Percentiles rank a stretch among this genome's conserved stretches.
Conservation (phyloP, 1,140 invertebrate genomes). For the Drosophila pruinosa region DNA sequence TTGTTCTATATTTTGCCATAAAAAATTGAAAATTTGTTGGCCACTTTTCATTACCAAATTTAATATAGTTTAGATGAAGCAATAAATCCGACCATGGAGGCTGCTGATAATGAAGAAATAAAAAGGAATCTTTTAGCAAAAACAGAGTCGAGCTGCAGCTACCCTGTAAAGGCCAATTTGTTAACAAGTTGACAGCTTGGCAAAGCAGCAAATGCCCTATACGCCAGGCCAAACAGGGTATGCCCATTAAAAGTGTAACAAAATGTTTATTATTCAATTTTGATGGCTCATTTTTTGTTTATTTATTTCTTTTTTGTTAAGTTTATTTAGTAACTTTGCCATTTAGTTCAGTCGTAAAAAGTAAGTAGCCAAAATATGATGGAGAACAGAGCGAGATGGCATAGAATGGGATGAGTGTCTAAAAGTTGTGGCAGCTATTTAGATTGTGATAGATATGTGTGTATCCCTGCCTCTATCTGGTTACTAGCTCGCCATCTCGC, state of each 20-base stretch:
- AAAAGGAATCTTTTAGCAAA: background rate
- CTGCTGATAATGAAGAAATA: background rate
- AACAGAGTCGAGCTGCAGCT: background rate
- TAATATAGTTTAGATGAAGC: too few relatives aligned
- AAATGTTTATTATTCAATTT: slow-evolving; percentile 6
- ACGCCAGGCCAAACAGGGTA: background rate
- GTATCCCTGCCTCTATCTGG: background rate
- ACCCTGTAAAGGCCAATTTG: background rate
- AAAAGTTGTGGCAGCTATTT: background rate
- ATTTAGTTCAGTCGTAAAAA: slow-evolving; percentile 5
- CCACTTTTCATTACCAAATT: too few relatives aligned
- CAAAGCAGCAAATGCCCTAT: too few relatives aligned
- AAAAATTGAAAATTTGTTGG: background rate
- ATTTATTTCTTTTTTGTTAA: too few relatives aligned
- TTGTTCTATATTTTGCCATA: too few relatives aligned
- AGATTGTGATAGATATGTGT: background rate
- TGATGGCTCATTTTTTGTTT: background rate
- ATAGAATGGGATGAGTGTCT: background rate
- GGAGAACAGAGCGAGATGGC: background rate
- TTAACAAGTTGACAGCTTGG: too few relatives aligned
- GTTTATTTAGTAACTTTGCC: background rate
- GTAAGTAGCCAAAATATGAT: background rate
- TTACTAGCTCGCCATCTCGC: background rate
- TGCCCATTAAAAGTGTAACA: background rate
- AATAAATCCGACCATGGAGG: background rate